These are phyloP conservation scores for Mycalesis mineus DNA, from an alignment of 2,888 invertebrate genomes.

Conservation along the genomic window DNA sequence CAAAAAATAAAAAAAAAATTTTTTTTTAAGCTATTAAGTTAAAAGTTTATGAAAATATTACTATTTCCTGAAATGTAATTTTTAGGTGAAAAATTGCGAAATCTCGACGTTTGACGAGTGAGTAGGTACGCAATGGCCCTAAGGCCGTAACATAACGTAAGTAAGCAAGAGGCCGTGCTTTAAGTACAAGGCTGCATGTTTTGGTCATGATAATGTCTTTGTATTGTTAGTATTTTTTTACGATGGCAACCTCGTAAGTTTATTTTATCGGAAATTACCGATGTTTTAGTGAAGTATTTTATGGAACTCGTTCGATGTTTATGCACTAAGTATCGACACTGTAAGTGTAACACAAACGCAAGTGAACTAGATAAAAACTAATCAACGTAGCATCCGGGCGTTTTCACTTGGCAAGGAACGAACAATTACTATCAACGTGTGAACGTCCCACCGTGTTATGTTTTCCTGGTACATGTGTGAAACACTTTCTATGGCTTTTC, in stretches of 20 bases:
- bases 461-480: slow-evolving; percentile 28
- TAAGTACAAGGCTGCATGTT: background rate
- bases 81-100: no score
- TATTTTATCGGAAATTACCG: slow-evolving; percentile 1
- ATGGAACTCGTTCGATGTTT: background rate
- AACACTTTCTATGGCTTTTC: slow-evolving; percentile 29
- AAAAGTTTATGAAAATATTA: no score
- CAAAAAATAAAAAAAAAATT: no score
- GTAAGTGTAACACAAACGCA: slow-evolving; percentile 19
- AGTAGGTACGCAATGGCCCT: no score
- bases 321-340: background rate
- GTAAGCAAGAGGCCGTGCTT: background rate
- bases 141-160: background rate
- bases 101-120: no score
- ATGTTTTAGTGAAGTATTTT: background rate
- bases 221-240: slow-evolving; percentile 3
- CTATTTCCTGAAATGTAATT: no score
- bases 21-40: no score
- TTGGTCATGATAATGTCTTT: slow-evolving; percentile 6
- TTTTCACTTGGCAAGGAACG: slow-evolving; percentile 59
- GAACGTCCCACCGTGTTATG: slow-evolving; percentile 26
- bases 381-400: slow-evolving; percentile 61
- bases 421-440: slow-evolving; percentile 43
- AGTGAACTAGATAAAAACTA: slow-evolving; percentile 52
- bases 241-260: background rate